Evolutionary conservation across 2,888 invertebrate genomes (phyloP), one percentile per base, ranked within the genome.

Genomic region (Orthosia incerta): DNA sequence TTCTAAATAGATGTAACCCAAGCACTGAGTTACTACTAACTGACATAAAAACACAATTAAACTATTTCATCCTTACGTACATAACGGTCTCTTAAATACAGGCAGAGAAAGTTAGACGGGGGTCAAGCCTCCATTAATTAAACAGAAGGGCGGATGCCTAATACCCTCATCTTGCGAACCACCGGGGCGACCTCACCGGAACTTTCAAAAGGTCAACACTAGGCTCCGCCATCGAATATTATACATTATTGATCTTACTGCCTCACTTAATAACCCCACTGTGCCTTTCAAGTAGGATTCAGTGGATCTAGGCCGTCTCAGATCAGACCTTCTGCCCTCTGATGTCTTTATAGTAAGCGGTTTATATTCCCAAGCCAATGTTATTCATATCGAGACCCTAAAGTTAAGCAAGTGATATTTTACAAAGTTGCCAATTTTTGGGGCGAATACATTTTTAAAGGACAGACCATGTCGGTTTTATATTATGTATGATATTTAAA

Each of bases 41-140:
- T 71, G 71, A 78, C 55, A 78, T 61, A 80, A 85, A 83, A 86
- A 78, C 64, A 77, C 80, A 85, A 75, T 79, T 74, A 71, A 85
- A 82, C 80, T 82, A 81, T 82, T 80, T 69, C 56, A 81, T 74
- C 71, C 71, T 71, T 70, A 57, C 64, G 61, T 68, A 81, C 79
- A 71, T 84, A 84, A 84, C 74, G 72, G 74, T 79, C 80, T 81
- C 78, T 83, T 86, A 80, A 87, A 86, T 82, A 86, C 80, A 79
- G 75, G 78, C 79, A 80, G 82, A 81, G 86, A 88, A 91, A 92
- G 91, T 93, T 90, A 88, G 90, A 88, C 88, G 82, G 82, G 90
- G 92, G 93, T 93, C 93, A 93, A 93, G 90, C 89, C 90, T 84
- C 87, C 89, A 93, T 94, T 94, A 94, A 94, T 94, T 93, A 93